These are phyloP conservation scores for Atethmia centrago DNA, from an alignment of 2,888 invertebrate species.

Conservation along the genomic window DNA sequence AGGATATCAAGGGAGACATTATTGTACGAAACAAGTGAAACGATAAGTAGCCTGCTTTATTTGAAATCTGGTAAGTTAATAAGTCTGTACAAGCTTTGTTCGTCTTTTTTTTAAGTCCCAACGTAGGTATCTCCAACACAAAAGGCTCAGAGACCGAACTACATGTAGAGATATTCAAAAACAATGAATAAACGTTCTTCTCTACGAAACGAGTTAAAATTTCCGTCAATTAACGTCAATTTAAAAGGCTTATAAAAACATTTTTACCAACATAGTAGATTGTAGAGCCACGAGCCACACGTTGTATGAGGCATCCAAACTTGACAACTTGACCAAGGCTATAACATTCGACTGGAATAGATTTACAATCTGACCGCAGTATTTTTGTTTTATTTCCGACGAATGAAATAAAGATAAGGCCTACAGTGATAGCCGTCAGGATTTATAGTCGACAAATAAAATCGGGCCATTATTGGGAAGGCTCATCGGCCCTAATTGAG, in stretches of 20 bases:
- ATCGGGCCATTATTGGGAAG: conserved; percentile 52
- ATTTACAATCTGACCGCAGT: conserved; percentile 58
- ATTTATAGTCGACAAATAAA: conserved; percentile 67
- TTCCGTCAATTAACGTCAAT: neutral
- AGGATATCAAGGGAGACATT: neutral
- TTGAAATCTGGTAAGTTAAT: neutral
- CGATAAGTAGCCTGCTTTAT: neutral
- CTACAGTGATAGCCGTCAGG: conserved; percentile 57
- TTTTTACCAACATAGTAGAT: neutral
- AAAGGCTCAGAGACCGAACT: neutral
- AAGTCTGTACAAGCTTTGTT: too few species aligned
- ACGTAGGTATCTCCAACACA: neutral
- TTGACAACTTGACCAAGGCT: conserved; percentile 42
- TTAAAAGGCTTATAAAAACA: neutral
- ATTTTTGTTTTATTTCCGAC: conserved; percentile 62
- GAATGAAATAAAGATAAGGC: conserved; percentile 67
- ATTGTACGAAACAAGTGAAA: neutral
- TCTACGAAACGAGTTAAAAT: too few species aligned
- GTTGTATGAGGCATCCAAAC: conserved; percentile 2
- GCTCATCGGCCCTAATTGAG: conserved; percentile 62
- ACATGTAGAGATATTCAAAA: neutral
- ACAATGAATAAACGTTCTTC: too few species aligned
- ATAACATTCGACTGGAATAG: conserved; percentile 40
- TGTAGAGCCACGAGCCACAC: neutral
- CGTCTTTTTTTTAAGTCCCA: neutral